phyloP scores from a whole-genome alignment of 2,888 invertebrate species.

The Drosophila yooni region DNA sequence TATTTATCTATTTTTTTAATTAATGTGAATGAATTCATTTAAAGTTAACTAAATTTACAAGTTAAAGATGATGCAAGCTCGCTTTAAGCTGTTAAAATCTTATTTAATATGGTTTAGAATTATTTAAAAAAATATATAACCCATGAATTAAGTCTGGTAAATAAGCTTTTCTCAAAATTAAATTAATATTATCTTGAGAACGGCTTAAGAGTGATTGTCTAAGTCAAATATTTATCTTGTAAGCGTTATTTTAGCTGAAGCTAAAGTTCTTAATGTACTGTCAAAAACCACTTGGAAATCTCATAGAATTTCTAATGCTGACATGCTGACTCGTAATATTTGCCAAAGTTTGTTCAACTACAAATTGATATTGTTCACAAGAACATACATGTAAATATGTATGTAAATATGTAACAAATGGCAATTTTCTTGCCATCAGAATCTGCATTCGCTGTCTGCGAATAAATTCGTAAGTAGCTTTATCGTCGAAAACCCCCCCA shows the following conservation, averaged over 20 bases:
- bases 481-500: conserved; percentile 24
- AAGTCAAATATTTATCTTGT: background rate
- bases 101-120: background rate
- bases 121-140: background rate
- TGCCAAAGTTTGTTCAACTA: conserved; percentile 6
- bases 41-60: background rate
- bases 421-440: conserved; percentile 7
- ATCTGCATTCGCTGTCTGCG: conserved; percentile 17
- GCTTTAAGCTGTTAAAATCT: background rate
- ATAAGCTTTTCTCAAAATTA: background rate
- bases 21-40: background rate
- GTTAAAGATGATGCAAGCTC: background rate
- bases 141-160: background rate
- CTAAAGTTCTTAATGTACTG: background rate
- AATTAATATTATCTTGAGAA: background rate
- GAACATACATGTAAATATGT: background rate
- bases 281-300: conserved; percentile 7
- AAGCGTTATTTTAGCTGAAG: background rate
- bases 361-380: conserved; percentile 17
- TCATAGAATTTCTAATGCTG: conserved; percentile 7
- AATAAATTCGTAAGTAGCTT: conserved; percentile 50
- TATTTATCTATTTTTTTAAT: too few relatives aligned
- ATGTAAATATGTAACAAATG: conserved; percentile 1
- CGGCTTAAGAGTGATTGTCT: background rate
- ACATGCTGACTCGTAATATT: conserved; percentile 9